Evolutionary conservation across 1,140 invertebrate species (phyloP).

Genomic region (Augochlora pura): DNA sequence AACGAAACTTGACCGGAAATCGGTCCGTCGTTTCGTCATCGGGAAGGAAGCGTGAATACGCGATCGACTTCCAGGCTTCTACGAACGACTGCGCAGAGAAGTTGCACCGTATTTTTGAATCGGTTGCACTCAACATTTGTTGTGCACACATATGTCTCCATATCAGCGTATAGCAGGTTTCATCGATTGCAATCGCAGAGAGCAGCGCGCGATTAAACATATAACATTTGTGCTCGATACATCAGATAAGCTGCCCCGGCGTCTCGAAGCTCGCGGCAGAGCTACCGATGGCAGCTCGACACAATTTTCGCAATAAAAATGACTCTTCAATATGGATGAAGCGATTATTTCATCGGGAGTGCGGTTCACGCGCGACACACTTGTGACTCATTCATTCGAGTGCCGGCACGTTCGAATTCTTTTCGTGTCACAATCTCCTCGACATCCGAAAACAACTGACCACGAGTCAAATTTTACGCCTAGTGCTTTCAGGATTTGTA

Average conservation of each 20-base stretch:
- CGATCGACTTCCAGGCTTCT: neutral
- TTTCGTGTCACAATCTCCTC: conserved; percentile 33
- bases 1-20: conserved; percentile 47
- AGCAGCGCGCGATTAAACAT: neutral
- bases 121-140: too few species aligned
- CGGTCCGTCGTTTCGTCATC: conserved; percentile 38
- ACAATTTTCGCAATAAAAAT: conserved; percentile 55
- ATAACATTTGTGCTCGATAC: neutral
- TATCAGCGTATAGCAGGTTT: too few species aligned
- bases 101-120: too few species aligned
- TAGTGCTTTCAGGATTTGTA: too few species aligned
- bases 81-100: too few species aligned
- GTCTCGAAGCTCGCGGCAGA: neutral
- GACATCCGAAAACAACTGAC: neutral
- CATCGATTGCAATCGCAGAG: neutral
- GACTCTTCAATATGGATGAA: conserved; percentile 59
- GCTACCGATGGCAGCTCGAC: conserved; percentile 14
- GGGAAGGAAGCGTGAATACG: conserved; percentile 24
- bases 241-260: neutral
- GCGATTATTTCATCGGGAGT: conserved; percentile 60
- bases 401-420: conserved; percentile 55
- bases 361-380: conserved; percentile 63
- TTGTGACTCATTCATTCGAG: conserved; percentile 54
- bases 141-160: too few species aligned
- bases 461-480: neutral